Evolutionary conservation across 2,797 vertebrate genomes (phyloP), one percentile per base, ranked within the genome.

Genomic region (Bradypodion ventrale): DNA sequence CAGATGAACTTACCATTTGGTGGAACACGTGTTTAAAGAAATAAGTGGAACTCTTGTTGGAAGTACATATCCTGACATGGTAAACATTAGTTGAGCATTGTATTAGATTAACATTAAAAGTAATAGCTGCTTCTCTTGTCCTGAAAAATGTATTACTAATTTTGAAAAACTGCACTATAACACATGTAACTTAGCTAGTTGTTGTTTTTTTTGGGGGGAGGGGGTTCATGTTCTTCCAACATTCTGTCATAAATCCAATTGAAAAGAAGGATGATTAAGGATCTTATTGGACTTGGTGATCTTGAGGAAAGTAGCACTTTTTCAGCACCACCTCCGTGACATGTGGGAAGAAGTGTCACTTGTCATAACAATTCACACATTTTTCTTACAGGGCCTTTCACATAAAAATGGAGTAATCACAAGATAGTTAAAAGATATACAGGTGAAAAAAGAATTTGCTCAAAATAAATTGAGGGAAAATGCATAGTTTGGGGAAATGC

Each of bases 11-110:
- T 89, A 59, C 27, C 25, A 4, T 66, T 83, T 88, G 80, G 37
- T 77, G 78, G 88, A 80, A 37, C n/a, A 73, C 35, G 83, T 62
- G 86, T 89, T 88, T 80, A 88, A 75, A 92, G 52, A 8, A 91
- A n/a, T 16, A 82, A 80, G 56, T 65, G n/a, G 66, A 83, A 6
- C 37, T 42, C 6, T 37, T 77, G 25, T 62, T 70, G 25, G 29
- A 15, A 16, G 46, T 49, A 73, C 44, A 49, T 44, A 46, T 29
- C 27, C 10, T 63, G 59, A 8, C 46, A 10, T 65, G 42, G 29
- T 46, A 42, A 78, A 44, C n/a, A 13, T 1, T 6, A 25, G 44
- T 16, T 46, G 40, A 65, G 8, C n/a, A 49, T 35, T 79, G 42
- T 68, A 32, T 42, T 42, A 32, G 29, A 65, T 32, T 3, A 46